These are phyloP conservation scores for Drosophila prolongata DNA, from an alignment of 2,888 invertebrate species.

Conservation along the genomic window DNA sequence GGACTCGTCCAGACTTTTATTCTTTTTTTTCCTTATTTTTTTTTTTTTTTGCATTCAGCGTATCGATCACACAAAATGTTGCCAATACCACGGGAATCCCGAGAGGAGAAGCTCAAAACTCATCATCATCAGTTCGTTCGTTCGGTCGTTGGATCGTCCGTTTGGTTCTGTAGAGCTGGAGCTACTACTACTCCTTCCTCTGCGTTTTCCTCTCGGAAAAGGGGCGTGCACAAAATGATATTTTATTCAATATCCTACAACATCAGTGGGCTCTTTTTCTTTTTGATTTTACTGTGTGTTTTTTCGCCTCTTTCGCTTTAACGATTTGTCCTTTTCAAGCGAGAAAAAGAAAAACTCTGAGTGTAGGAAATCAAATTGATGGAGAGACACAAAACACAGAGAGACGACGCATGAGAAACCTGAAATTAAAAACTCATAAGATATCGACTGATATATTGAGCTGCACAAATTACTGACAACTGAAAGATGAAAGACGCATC, in stretches of 20 bases:
- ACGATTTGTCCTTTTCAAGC: constrained; percentile 77
- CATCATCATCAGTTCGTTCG: constrained; percentile 68
- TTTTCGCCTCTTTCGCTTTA: constrained; percentile 24
- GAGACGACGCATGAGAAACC: constrained; percentile 60
- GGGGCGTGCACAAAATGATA: constrained; percentile 83
- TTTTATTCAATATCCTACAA: constrained; percentile 83
- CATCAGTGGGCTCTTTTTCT: constrained; percentile 7
- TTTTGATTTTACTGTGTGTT: not conserved
- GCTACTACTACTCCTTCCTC: not conserved
- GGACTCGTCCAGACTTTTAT: no score
- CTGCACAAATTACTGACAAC: constrained; percentile 83
- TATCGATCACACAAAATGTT: constrained; percentile 76
- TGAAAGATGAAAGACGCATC: constrained; percentile 71
- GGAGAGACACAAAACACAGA: constrained; percentile 43
- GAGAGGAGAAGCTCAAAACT: constrained; percentile 45
- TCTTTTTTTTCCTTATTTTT: constrained; percentile 8
- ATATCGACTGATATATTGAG: constrained; percentile 85
- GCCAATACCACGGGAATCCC: constrained; percentile 58
- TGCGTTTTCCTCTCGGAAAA: constrained; percentile 36
- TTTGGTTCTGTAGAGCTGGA: not conserved
- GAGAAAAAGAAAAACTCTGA: constrained; percentile 66
- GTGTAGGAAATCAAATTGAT: constrained; percentile 83
- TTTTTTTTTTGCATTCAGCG: constrained; percentile 63
- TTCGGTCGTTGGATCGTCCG: constrained; percentile 1
- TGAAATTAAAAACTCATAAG: constrained; percentile 85